These are phyloP conservation scores for Phrynosoma blainvillii DNA, from an alignment of 2,113 vertebrate species.

Conservation along the genomic window DNA sequence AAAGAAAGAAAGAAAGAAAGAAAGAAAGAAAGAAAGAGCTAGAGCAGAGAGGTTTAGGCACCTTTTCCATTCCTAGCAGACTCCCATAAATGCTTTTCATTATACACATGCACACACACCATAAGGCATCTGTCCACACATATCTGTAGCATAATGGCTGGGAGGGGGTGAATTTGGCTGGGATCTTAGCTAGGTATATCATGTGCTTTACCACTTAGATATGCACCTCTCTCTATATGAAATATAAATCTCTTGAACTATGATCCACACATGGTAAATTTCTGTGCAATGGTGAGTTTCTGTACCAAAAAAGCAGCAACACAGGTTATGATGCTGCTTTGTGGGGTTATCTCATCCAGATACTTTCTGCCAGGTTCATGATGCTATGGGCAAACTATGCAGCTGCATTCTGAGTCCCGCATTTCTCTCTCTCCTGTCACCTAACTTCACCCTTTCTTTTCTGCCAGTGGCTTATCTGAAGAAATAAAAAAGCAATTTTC, in stretches of 20 bases:
- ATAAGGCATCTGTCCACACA: neutral
- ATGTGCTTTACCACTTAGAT: neutral
- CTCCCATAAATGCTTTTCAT: neutral
- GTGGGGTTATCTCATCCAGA: too few species aligned
- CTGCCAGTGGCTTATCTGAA: neutral
- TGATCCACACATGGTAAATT: too few species aligned
- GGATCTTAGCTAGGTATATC: neutral
- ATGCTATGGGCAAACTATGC: too few species aligned
- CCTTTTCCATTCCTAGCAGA: neutral
- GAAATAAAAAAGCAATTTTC: neutral
- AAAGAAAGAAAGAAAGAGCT: neutral
- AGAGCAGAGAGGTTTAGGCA: neutral
- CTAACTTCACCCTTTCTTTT: neutral
- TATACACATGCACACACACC: neutral
- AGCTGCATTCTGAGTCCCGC: neutral
- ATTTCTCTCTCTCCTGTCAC: neutral
- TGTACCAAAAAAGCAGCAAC: neutral
- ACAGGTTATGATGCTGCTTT: neutral
- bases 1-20: too few species aligned
- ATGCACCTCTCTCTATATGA: too few species aligned
- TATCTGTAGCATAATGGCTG: too few species aligned
- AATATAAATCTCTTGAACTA: too few species aligned
- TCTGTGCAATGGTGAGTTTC: too few species aligned
- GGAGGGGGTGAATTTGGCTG: neutral
- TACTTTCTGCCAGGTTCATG: neutral